Evolutionary conservation across 2,888 invertebrate genomes (phyloP), one percentile per base, ranked within the genome.

Genomic region (Metacarcinus magister): DNA sequence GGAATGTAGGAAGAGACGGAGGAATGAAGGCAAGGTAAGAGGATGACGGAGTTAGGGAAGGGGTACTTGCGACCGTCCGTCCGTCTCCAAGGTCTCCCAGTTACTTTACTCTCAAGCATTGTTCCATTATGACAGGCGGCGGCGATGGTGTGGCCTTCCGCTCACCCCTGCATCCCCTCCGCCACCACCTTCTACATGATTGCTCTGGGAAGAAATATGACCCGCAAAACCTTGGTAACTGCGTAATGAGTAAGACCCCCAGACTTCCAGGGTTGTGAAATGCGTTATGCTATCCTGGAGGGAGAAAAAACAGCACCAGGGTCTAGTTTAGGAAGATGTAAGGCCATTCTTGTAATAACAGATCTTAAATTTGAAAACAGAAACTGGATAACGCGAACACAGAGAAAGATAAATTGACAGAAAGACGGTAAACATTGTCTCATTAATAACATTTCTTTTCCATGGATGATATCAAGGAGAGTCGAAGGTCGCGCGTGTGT

Each of bases 211-310:
- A 28, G 75, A 75, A 75, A n/a, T 7, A 75, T 75, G 75, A 10
- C 75, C 28, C 75, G 75, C 75, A n/a, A 8, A 75, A 75, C 75
- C 75, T 75, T 28, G 75, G 8, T 75, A 75, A 75, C 75, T 75
- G 28, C 75, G 75, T 75, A 75, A 75, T 75, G 75, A 75, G 75
- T 75, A n/a, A 75, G 75, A 75, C 28, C 75, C n/a, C 28, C n/a
- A 75, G 75, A 75, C 75, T 28, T 28, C 10, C 75, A 75, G 75
- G 28, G 28, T 75, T 75, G 75, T n/a, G n/a, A 7, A 28, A n/a
- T n/a, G 28, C 75, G 28, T 75, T 75, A 0, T 75, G 10, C 75
- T n/a, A 75, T n/a, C n/a, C 8, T n/a, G 75, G 28, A 28, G 75
- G 28, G 75, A 28, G 23, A 75, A 28, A 75, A 75, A 28, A 75